phyloP scores from a whole-genome alignment of 2,113 vertebrate species.

The Falcunculus frontatus region DNA sequence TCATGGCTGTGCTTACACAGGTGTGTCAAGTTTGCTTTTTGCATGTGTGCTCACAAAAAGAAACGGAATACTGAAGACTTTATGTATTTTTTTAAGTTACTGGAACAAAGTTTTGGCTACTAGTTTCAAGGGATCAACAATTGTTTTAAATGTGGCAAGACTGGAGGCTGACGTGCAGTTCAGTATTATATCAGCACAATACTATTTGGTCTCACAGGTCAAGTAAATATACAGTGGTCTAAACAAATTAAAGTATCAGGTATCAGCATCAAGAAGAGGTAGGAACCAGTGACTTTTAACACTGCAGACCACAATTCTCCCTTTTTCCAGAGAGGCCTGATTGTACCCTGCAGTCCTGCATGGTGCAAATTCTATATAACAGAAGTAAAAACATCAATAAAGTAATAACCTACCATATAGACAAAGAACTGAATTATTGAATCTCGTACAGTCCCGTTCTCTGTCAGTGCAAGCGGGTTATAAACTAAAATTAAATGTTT shows the following conservation, averaged over 20 bases:
- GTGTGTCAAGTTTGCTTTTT: slow-evolving; percentile 37
- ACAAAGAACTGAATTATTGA: neutral
- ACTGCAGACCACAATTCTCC: neutral
- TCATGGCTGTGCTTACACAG: slow-evolving; percentile 8
- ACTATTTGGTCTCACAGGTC: neutral
- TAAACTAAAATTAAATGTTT: slow-evolving; percentile 16
- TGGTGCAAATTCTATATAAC: neutral
- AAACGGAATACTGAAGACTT: neutral
- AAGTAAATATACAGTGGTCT: neutral
- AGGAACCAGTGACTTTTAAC: neutral
- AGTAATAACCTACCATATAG: neutral
- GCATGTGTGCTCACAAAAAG: neutral
- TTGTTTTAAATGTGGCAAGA: neutral
- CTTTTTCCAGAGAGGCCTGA: neutral
- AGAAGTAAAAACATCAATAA: neutral
- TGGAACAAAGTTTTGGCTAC: neutral
- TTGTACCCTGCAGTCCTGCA: neutral
- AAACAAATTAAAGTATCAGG: neutral
- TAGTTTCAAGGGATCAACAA: neutral
- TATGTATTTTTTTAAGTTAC: neutral
- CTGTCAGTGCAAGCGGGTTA: neutral
- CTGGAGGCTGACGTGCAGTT: neutral
- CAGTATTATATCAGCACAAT: neutral
- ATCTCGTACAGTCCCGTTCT: neutral
- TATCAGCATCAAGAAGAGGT: neutral